These are phyloP conservation scores for Sebastes jordani DNA, from an alignment of 2,797 vertebrate species.

Conservation along the genomic window DNA sequence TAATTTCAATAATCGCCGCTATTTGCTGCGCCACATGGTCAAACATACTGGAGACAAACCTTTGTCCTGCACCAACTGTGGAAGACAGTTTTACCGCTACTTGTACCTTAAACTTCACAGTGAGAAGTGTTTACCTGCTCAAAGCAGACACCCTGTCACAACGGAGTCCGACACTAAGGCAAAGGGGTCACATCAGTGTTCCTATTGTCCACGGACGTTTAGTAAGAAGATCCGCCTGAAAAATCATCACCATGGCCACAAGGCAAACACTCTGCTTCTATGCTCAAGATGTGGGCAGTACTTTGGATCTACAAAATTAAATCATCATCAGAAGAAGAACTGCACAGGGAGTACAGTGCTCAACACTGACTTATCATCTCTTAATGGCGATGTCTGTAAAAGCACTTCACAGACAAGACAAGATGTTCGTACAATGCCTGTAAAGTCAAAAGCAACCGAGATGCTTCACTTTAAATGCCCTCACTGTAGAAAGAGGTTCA, in stretches of 20 bases:
- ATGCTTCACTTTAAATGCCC: constrained; percentile 64
- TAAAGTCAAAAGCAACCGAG: background rate
- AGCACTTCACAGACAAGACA: background rate
- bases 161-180: background rate
- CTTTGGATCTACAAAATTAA: constrained; percentile 72
- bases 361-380: background rate
- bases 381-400: background rate
- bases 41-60: constrained; percentile 79
- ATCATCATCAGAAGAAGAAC: constrained; percentile 55
- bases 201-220: constrained; percentile 75
- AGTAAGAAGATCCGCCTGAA: constrained; percentile 51
- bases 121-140: constrained; percentile 59
- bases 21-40: constrained; percentile 77
- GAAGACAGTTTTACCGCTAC: constrained; percentile 70
- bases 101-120: constrained; percentile 66
- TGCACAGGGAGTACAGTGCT: constrained; percentile 37
- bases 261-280: constrained; percentile 54
- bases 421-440: background rate
- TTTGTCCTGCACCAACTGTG: constrained; percentile 75
- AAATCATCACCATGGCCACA: constrained; percentile 72
- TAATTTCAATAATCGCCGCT: constrained; percentile 53
- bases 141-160: background rate
- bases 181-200: constrained; percentile 51
- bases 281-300: constrained; percentile 77
- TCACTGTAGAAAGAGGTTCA: constrained; percentile 75